Conservation (phyloP, 2,888 invertebrate genomes). For the Bimastos eiseni region DNA sequence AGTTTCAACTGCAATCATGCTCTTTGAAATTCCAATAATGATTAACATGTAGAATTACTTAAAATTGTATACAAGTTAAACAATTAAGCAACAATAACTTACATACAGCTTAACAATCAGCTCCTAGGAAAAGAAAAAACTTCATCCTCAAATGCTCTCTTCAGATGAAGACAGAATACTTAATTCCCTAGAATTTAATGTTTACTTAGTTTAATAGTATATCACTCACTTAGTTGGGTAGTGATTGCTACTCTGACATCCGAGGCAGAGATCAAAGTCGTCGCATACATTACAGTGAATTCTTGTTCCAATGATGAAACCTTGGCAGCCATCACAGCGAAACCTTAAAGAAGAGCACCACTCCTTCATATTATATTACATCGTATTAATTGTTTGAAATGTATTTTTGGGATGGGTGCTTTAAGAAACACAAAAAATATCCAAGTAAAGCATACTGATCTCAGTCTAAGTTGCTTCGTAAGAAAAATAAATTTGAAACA, state of each 20-base stretch:
- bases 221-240: conserved; percentile 53
- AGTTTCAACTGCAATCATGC: background rate
- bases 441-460: too few species aligned
- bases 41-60: background rate
- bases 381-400: too few species aligned
- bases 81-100: background rate
- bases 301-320: conserved; percentile 59
- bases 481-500: background rate
- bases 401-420: too few species aligned
- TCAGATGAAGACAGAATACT: too few species aligned
- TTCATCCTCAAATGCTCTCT: background rate
- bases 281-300: conserved; percentile 60
- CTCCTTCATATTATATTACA: background rate
- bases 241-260: conserved; percentile 54
- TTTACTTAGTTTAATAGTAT: background rate
- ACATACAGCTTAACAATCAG: background rate
- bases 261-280: conserved; percentile 60
- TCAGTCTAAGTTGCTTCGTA: background rate
- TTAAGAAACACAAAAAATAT: too few species aligned
- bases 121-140: background rate
- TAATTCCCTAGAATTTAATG: too few species aligned
- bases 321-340: conserved; percentile 60
- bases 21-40: background rate
- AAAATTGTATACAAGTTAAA: too few species aligned
- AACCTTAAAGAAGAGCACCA: too few species aligned